Evolutionary conservation across 2,888 invertebrate genomes (phyloP).

Genomic region (Amblyteles armatorius): DNA sequence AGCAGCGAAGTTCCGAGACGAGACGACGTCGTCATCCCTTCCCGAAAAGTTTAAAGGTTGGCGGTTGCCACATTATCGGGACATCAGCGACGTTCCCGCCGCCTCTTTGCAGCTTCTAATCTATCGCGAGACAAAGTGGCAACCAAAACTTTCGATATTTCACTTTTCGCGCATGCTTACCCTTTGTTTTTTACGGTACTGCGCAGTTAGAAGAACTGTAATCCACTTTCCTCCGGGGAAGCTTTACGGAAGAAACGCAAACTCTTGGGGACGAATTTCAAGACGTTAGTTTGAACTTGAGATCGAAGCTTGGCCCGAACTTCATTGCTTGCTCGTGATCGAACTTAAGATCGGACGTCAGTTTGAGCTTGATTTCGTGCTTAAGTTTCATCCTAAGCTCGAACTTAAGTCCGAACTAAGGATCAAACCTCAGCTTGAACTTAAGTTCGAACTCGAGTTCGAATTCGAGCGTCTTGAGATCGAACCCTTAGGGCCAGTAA

Average conservation of each 20-base stretch:
- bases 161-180: neutral
- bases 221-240: neutral
- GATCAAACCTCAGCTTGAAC: no score
- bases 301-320: no score
- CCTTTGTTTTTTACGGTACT: neutral
- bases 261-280: neutral
- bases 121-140: neutral
- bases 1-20: constrained; percentile 21
- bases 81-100: neutral
- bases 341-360: no score
- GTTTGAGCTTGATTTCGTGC: no score
- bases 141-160: neutral
- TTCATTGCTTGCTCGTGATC: no score
- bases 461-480: no score
- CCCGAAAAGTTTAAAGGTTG: neutral
- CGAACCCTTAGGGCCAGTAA: no score
- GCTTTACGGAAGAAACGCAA: neutral
- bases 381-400: no score
- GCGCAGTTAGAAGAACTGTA: neutral
- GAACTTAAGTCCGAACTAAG: no score
- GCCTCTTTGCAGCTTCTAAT: neutral
- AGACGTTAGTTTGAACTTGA: no score
- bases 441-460: no score
- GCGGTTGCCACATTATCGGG: neutral
- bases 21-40: constrained; percentile 9